These are phyloP conservation scores for Cantharis rustica DNA, from an alignment of 2,888 invertebrate species.

Conservation along the genomic window DNA sequence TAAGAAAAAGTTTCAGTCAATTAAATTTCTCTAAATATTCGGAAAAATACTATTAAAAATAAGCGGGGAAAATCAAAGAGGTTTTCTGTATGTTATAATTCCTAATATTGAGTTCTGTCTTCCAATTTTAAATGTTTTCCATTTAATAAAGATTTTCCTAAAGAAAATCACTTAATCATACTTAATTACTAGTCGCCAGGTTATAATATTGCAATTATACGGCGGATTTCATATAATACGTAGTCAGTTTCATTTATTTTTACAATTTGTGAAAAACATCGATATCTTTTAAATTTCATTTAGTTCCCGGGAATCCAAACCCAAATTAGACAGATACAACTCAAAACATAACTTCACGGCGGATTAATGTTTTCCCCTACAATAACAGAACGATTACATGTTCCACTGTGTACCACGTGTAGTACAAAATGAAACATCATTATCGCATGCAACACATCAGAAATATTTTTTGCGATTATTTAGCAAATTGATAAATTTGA, in stretches of 20 bases:
- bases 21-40: neutral
- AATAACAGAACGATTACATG: too few species aligned
- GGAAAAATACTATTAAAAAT: neutral
- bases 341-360: too few species aligned
- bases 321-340: too few species aligned
- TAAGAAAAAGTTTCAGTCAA: neutral
- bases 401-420: too few species aligned
- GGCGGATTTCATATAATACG: neutral
- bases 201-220: neutral
- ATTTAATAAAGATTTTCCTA: neutral
- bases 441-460: too few species aligned
- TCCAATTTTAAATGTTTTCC: neutral
- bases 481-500: too few species aligned
- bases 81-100: neutral
- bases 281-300: too few species aligned
- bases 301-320: too few species aligned
- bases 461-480: too few species aligned
- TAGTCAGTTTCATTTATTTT: neutral
- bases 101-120: neutral
- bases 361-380: too few species aligned
- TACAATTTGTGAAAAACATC: too few species aligned
- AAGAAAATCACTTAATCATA: neutral
- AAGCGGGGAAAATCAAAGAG: neutral
- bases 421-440: too few species aligned
- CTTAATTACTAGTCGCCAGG: neutral